A percentile compares a stretch with the other conserved stretches of the same genome.
Conservation (phyloP, 2,888 invertebrate genomes). For the Sinodicranocentrus sp. region DNA sequence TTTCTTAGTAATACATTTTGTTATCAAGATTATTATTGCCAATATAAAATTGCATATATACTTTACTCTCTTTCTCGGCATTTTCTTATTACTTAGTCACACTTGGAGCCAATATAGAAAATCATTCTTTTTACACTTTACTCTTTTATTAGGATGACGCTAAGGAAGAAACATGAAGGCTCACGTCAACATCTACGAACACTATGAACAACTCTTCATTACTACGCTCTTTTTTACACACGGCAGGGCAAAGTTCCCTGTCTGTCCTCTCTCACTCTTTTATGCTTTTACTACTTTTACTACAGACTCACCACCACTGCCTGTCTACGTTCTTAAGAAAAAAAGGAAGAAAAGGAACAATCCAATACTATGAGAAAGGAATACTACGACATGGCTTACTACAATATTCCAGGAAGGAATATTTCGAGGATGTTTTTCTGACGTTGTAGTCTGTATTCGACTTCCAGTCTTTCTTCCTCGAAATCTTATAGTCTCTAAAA, state of each 20-base stretch:
- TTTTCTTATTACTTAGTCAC: not conserved
- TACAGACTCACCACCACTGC: not conserved
- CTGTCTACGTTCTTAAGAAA: too few relatives aligned
- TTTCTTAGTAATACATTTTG: not conserved
- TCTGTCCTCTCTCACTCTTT: constrained; percentile 13
- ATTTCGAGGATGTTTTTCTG: too few relatives aligned
- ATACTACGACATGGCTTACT: too few relatives aligned
- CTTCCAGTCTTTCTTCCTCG: too few relatives aligned
- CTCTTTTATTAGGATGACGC: not conserved
- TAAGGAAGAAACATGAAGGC: constrained; percentile 17
- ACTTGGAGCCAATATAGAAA: not conserved
- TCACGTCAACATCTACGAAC: constrained; percentile 22
- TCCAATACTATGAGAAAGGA: too few relatives aligned
- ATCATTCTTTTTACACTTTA: not conserved
- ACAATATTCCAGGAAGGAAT: too few relatives aligned
- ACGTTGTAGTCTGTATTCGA: too few relatives aligned
- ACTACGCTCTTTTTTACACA: not conserved
- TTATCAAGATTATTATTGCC: not conserved
- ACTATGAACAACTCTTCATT: constrained; percentile 17
- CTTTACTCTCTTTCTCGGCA: not conserved
- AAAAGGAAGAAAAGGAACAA: too few relatives aligned
- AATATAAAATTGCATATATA: constrained; percentile 1
- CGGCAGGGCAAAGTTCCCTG: constrained; percentile 33
- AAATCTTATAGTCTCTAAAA: too few relatives aligned
- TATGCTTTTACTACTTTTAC: constrained; percentile 54